Evolutionary conservation across 2,888 invertebrate genomes (phyloP).

Genomic region (Acanthosepion pharaonis): DNA sequence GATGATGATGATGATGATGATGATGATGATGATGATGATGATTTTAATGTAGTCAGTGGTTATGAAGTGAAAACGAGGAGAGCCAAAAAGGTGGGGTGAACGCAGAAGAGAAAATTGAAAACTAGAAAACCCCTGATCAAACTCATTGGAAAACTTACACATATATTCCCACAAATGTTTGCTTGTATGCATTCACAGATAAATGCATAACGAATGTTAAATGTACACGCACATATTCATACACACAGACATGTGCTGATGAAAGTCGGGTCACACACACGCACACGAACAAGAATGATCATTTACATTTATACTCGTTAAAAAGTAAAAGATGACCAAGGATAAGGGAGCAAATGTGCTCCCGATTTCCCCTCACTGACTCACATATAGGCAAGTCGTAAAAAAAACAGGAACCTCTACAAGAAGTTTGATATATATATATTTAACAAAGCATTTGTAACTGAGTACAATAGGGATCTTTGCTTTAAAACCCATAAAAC

Average conservation of each 20-base stretch:
- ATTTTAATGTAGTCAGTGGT: background rate
- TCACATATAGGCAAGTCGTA: background rate
- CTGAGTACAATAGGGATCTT: background rate
- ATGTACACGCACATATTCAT: background rate
- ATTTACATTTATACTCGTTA: background rate
- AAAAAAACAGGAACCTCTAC: background rate
- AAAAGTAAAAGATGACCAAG: background rate
- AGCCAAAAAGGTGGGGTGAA: background rate
- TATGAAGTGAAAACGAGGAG: background rate
- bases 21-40: no score
- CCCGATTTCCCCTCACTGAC: background rate
- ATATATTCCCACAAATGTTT: background rate
- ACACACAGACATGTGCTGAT: background rate
- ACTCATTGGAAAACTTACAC: background rate
- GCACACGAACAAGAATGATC: background rate
- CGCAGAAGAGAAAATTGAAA: background rate
- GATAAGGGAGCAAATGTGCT: background rate
- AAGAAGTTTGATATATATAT: background rate
- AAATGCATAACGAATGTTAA: no score
- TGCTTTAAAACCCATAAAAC: background rate
- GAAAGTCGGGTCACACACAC: background rate
- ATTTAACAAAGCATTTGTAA: no score
- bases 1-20: no score
- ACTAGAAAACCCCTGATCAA: no score
- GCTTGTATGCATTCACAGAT: no score